Evolutionary conservation across 2,797 vertebrate species (phyloP).

Genomic region (Champsocephalus esox): DNA sequence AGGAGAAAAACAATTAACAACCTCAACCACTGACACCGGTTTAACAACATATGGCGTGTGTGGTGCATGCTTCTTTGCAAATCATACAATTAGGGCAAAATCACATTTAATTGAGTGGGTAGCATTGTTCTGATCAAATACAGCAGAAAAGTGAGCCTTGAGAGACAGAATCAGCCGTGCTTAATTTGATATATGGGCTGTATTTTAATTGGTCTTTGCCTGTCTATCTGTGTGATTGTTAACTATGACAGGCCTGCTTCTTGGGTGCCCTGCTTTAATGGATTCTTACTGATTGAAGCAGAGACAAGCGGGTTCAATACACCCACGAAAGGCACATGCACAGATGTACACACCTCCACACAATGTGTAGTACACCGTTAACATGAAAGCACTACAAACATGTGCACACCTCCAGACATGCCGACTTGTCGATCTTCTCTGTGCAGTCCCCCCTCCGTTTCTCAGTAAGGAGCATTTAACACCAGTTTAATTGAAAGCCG

Average conservation of each 20-base stretch:
- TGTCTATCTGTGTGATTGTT: conserved; percentile 71
- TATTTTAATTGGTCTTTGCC: conserved; percentile 72
- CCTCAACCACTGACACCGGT: conserved; percentile 44
- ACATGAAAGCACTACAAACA: conserved; percentile 12
- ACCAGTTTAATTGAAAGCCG: conserved; percentile 76
- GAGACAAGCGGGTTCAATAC: conserved; percentile 56
- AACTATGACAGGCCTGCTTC: conserved; percentile 64
- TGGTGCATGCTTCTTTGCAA: conserved; percentile 54
- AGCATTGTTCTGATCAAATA: conserved; percentile 74
- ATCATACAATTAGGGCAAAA: conserved; percentile 73
- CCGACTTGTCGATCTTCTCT: not conserved
- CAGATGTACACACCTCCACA: conserved; percentile 17
- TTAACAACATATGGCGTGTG: conserved; percentile 47
- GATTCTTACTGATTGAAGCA: conserved; percentile 75
- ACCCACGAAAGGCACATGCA: conserved; percentile 43
- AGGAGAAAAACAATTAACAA: conserved; percentile 61
- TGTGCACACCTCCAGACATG: not conserved
- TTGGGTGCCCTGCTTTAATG: conserved; percentile 59
- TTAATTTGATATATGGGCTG: conserved; percentile 75
- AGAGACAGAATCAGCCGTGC: conserved; percentile 67
- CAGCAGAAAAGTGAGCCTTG: conserved; percentile 64
- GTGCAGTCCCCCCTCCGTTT: not conserved
- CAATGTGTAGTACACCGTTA: conserved; percentile 19
- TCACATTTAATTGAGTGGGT: conserved; percentile 73
- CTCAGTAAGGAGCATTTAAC: conserved; percentile 69